phyloP scores from a whole-genome alignment of 2,888 invertebrate genomes.

The Athripsodes cinereus region DNA sequence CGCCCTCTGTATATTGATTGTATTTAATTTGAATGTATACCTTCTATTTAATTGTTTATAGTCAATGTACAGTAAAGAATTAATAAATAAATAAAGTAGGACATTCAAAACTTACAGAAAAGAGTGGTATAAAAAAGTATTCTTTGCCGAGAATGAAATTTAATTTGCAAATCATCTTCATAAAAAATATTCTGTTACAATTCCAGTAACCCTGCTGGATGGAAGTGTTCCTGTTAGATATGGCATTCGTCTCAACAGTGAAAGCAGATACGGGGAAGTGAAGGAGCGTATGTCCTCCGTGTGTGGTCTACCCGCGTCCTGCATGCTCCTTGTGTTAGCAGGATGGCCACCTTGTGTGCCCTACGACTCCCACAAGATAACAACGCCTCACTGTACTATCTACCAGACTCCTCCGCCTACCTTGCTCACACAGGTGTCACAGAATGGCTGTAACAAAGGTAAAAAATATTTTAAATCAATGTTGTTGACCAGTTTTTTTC shows the following conservation, averaged over 20 bases:
- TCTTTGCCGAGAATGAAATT: too few relatives aligned
- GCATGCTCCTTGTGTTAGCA: constrained; percentile 65
- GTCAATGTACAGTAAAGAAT: too few relatives aligned
- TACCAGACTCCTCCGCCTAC: constrained; percentile 57
- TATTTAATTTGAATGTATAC: too few relatives aligned
- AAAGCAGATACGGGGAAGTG: constrained; percentile 71
- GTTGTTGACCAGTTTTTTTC: too few relatives aligned
- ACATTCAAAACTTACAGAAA: too few relatives aligned
- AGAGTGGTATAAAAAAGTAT: too few relatives aligned
- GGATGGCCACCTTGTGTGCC: constrained; percentile 40
- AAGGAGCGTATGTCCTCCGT: constrained; percentile 64
- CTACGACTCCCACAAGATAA: constrained; percentile 43
- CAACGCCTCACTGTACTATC: constrained; percentile 48
- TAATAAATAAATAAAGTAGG: too few relatives aligned
- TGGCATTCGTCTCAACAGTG: constrained; percentile 76
- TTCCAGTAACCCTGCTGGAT: constrained; percentile 66
- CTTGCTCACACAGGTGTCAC: neutral
- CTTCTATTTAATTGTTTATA: too few relatives aligned
- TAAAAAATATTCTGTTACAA: too few relatives aligned
- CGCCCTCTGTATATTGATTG: too few relatives aligned
- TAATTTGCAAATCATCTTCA: too few relatives aligned
- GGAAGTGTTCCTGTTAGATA: constrained; percentile 81
- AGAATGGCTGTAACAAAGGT: neutral
- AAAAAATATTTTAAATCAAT: too few relatives aligned
- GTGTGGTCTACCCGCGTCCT: constrained; percentile 51